Conservation (phyloP, 2,113 vertebrate genomes). For the Gobio gobio region DNA sequence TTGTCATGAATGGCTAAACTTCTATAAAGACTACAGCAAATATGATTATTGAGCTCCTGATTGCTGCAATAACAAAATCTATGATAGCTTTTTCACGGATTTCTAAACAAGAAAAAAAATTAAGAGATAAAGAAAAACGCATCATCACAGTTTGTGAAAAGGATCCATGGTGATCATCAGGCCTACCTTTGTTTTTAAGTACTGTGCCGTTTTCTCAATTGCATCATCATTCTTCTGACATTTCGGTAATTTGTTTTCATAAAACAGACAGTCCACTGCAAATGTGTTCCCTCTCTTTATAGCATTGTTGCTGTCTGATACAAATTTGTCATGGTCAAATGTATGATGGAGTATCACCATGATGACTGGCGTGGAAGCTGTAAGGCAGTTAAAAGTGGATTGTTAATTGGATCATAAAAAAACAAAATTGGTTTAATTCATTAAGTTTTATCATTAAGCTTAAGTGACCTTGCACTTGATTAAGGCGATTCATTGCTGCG, state of each 20-base stretch:
- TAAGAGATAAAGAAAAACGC: not conserved
- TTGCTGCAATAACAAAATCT: not conserved
- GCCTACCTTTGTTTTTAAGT: not conserved
- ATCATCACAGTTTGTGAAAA: too few relatives aligned
- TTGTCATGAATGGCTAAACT: not conserved
- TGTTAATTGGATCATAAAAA: not conserved
- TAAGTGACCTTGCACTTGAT: not conserved
- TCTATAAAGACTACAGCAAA: not conserved
- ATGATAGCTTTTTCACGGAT: not conserved
- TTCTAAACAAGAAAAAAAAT: not conserved
- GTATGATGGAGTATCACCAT: slow-evolving; percentile 7
- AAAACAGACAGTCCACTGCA: slow-evolving; percentile 58
- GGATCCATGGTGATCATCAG: not conserved
- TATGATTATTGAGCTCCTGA: not conserved
- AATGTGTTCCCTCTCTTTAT: not conserved
- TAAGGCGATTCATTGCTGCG: not conserved
- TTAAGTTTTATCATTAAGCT: not conserved
- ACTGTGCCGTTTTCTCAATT: accelerated
- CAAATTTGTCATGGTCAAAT: not conserved
- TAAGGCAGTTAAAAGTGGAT: not conserved
- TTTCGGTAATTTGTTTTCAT: not conserved
- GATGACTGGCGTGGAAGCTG: not conserved
- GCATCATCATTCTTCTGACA: not conserved
- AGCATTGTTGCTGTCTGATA: not conserved
- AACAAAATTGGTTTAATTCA: not conserved